Evolutionary conservation across 2,797 vertebrate species (phyloP).

Genomic region (Benthosema pterotum): DNA sequence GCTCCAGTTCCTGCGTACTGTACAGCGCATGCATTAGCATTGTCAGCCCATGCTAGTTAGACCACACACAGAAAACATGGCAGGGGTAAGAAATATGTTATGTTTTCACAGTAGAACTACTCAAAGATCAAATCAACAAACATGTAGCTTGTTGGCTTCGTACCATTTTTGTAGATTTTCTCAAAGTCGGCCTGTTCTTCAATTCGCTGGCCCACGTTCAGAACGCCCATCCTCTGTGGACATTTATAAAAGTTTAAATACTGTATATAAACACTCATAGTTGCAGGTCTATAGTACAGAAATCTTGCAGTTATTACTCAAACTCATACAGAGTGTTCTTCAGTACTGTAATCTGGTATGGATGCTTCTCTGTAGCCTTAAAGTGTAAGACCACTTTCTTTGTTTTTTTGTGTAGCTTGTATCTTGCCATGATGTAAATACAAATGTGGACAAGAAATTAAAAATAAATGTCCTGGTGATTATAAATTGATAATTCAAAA

Average conservation of each 20-base stretch:
- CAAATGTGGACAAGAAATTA: no score
- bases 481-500: no score
- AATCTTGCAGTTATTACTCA: no score
- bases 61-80: slow-evolving; percentile 33
- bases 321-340: no score
- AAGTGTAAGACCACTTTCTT: no score
- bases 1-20: slow-evolving; percentile 98
- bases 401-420: no score
- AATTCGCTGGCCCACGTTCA: slow-evolving; percentile 92
- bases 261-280: background rate
- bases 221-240: slow-evolving; percentile 89
- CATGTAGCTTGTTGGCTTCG: background rate
- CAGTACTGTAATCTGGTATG: no score
- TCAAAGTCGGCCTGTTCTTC: slow-evolving; percentile 97
- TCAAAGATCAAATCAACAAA: slow-evolving; percentile 4
- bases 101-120: slow-evolving; percentile 1
- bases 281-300: no score
- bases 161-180: slow-evolving; percentile 98
- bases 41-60: slow-evolving; percentile 95
- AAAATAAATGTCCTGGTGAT: no score
- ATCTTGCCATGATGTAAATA: no score
- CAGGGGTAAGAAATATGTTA: background rate
- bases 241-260: slow-evolving; percentile 1
- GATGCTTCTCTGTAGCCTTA: no score
- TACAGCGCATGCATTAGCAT: slow-evolving; percentile 97